Base-by-base conservation (phyloP, 2,888 invertebrate species). In the Epiblema foenella region DNA sequence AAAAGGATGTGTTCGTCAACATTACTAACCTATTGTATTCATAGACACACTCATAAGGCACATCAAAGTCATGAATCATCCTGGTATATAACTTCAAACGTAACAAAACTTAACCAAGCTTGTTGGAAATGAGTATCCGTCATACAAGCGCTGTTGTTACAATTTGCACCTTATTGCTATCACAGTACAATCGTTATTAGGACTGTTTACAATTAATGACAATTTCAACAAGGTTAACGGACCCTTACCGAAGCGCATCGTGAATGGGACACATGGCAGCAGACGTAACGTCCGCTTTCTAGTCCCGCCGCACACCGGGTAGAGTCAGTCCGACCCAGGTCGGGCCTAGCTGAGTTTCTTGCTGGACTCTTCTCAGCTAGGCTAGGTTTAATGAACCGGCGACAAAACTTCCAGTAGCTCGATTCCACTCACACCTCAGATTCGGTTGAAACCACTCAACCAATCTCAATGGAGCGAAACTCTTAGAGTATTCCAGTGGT, bases 191-290 rank as follows among this genome's bases (percentile, higher is more conserved):
- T 5, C 4, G 15, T n/a, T 42, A 39, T 12, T 39, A 5, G 42
- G 5, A 42, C 5, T 15, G 42, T 42, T 42, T 42, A 15, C 12
- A 7, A 42, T 15, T 15, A 42, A 42, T n/a, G 42, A 51, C 51
- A 18, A 51, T 18, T 17, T 51, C 7, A 46, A 17, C n/a, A 59
- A 66, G 70, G 65, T 66, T 46, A 66, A 70, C 65, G 70, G 70
- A 70, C 70, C 59, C 17, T 52, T 54, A 51, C 29, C 39, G 42
- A 39, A 52, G 68, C 51, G 37, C 59, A 37, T 68, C 51, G 70
- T 70, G 59, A 67, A 49, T 67, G 67, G 67, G 67, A 33, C 29
- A 24, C 20, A 18, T 11, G 52, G 63, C 37, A 37, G 33, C 52
- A 63, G 64, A 39, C 18, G 17, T 57, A 57, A 33, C 33, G 57